Percentiles rank a stretch among this genome's conserved stretches.
These are phyloP conservation scores for Notechis scutatus DNA, from an alignment of 2,113 vertebrate species.

Conservation along the genomic window DNA sequence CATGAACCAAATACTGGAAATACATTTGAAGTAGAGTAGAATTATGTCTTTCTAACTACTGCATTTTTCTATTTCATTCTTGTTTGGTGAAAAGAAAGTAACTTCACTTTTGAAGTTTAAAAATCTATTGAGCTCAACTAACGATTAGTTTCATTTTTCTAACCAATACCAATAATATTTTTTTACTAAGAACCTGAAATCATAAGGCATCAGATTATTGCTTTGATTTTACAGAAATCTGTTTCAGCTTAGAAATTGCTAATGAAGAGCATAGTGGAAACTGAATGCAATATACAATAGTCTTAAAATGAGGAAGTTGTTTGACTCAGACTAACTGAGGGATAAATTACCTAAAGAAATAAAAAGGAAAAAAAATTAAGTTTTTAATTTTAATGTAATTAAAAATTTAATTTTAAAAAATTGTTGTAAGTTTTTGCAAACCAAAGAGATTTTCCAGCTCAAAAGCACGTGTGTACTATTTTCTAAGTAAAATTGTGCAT, in stretches of 20 bases:
- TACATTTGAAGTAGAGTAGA: not conserved
- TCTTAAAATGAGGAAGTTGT: not conserved
- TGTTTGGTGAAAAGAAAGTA: not conserved
- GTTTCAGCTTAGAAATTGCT: not conserved
- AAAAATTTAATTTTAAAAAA: no score
- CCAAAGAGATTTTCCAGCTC: not conserved
- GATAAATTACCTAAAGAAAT: not conserved
- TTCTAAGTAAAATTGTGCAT: not conserved
- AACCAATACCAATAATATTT: not conserved
- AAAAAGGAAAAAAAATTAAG: not conserved
- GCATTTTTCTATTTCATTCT: not conserved
- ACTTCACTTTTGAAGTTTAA: not conserved
- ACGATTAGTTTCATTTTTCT: not conserved
- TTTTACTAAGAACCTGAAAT: not conserved
- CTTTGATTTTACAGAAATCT: not conserved
- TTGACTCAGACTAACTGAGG: not conserved
- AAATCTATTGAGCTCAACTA: not conserved
- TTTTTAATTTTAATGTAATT: no score
- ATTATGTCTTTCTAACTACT: not conserved
- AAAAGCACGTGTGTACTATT: not conserved
- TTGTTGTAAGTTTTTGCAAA: not conserved
- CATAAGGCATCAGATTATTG: not conserved
- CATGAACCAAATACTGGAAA: not conserved
- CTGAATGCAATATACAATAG: not conserved
- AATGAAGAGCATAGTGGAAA: not conserved